Base-by-base conservation (phyloP, 2,888 invertebrate species). In the Cataglyphis albicans region DNA sequence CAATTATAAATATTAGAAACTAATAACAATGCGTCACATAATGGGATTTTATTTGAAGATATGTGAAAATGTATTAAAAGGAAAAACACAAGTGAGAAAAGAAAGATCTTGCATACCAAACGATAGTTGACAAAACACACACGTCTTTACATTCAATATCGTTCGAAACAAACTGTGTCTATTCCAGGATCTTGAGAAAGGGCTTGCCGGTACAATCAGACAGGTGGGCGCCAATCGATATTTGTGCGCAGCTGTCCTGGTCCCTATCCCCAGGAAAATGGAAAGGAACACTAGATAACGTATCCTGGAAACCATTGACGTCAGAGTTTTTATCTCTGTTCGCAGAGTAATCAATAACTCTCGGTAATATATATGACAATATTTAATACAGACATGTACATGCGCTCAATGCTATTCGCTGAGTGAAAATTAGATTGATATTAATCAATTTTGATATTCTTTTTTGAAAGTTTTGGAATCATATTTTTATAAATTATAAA, bases 301-400 rank as follows among this genome's bases (percentile, higher is more conserved):
- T 80, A 80, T 70, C 78, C 59, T 80, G 78, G 78, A 80, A 59
- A 80, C 78, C 72, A 35, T 59, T 80, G 78, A 80, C 78, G 78
- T 80, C 78, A 80, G 70, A 70, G 72, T 44, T 72, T 59, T 70
- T 59, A 44, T 70, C 35, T 59, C 35, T 65, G 3, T 29, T 76
- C 59, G 32, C 32, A 21, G 44, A 18, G 15, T 25, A 59, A 80
- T 80, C 78, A 72, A 80, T 80, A 80, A 44, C 55, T 78, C 5
- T 55, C 21, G 15, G 21, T 65, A 35, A 35, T 10, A 67, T 65
- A 12, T n/a, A 9, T 44, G 10, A 21, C 35, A 48, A 48, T 74
- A 12, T 75, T 64, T 52, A 55, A n/a, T 67, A 55, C 55, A 67
- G 41, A 9, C 38, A 67, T n/a, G 55, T 57, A 52, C 35, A 52